phyloP scores from a whole-genome alignment of 37 sponge, comb jelly and placozoan species.

The Aplysina aerophoba region DNA sequence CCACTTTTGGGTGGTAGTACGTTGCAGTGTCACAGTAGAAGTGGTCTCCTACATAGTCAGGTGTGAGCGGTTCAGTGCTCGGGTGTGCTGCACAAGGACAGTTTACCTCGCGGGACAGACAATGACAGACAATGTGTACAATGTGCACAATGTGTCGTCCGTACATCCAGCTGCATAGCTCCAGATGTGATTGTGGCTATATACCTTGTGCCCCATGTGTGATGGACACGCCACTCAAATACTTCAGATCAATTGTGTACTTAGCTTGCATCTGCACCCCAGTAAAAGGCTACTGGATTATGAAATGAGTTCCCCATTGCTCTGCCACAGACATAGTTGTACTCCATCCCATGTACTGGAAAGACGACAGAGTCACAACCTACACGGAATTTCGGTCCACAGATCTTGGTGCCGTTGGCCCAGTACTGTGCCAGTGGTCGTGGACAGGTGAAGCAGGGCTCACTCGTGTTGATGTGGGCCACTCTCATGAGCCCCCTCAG shows the following conservation, averaged over 20 bases:
- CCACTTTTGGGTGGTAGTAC: background rate
- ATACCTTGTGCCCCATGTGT: slow-evolving; percentile 8
- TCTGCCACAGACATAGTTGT: slow-evolving; percentile 2
- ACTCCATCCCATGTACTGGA: background rate
- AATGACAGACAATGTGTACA: too few species aligned
- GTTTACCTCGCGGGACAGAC: background rate
- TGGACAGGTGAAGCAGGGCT: too few species aligned
- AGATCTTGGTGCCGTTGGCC: background rate
- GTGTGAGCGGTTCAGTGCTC: background rate
- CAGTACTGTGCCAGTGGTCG: too few species aligned
- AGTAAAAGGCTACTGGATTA: background rate
- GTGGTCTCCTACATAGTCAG: background rate
- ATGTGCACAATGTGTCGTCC: too few species aligned
- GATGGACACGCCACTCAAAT: background rate
- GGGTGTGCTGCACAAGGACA: background rate
- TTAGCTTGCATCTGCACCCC: too few species aligned
- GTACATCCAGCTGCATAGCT: background rate
- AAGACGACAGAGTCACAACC: slow-evolving; percentile 6
- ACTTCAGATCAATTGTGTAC: too few species aligned
- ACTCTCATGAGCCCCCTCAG: too few species aligned
- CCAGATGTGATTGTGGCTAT: background rate
- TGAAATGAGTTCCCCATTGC: background rate
- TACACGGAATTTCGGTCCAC: background rate
- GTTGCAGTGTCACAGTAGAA: slow-evolving; percentile 5
- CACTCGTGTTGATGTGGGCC: too few species aligned